Evolutionary conservation across 2,797 vertebrate genomes (phyloP).

Genomic region (Helarctos malayanus): DNA sequence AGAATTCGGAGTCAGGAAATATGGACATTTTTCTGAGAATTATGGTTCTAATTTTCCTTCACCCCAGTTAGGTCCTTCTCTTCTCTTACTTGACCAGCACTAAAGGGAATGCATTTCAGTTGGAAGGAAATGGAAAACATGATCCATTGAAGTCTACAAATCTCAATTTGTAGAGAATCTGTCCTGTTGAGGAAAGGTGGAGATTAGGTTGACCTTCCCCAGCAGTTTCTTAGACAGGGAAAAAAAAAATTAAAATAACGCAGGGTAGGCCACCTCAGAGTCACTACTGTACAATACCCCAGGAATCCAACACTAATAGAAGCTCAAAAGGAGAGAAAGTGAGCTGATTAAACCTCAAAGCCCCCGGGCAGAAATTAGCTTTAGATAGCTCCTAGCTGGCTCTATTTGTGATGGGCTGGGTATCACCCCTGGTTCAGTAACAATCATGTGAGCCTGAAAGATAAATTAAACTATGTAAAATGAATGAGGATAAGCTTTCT

Average conservation of each 20-base stretch:
- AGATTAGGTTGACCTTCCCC: slow-evolving; percentile 4
- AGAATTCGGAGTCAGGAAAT: background rate
- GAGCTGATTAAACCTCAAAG: background rate
- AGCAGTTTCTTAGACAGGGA: background rate
- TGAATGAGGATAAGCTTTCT: slow-evolving; percentile 2
- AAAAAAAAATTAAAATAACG: background rate
- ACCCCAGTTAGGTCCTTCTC: background rate
- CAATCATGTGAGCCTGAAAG: slow-evolving; percentile 41
- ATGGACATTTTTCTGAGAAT: background rate
- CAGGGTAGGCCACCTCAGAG: background rate
- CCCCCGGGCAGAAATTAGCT: background rate
- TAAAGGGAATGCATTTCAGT: background rate
- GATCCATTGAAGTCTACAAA: background rate
- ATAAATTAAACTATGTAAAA: background rate
- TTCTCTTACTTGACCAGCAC: background rate
- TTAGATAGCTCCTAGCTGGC: background rate
- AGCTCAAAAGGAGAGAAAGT: background rate
- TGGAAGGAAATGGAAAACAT: background rate
- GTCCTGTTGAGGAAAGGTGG: background rate
- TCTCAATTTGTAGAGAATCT: background rate
- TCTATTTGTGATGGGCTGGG: background rate
- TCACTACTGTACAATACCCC: background rate
- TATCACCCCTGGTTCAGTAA: background rate
- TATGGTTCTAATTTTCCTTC: background rate
- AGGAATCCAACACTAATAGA: background rate